Evolutionary conservation across 2,888 invertebrate species (phyloP).

Genomic region (Balanococcus diminutus): DNA sequence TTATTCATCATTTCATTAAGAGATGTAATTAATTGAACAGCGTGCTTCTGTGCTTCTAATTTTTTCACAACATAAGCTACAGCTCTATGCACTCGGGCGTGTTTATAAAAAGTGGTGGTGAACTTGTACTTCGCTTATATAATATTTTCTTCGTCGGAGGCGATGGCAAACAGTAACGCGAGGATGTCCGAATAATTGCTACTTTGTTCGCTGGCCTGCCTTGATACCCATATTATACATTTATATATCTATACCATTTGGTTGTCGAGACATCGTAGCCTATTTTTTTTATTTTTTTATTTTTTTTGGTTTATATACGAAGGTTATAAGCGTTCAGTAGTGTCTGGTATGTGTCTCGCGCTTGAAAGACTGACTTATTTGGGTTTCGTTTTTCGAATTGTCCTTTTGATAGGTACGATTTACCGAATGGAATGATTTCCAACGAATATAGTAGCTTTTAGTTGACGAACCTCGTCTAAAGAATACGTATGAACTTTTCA

Average conservation of each 20-base stretch:
- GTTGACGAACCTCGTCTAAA: not conserved
- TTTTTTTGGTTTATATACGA: not conserved
- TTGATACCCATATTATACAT: not conserved
- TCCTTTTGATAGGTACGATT: not conserved
- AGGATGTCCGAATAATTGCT: constrained; percentile 43
- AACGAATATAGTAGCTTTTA: not conserved
- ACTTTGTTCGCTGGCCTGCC: constrained; percentile 31
- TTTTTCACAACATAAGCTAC: not conserved
- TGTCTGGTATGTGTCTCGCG: not conserved
- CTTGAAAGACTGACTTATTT: not conserved
- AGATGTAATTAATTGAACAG: not conserved
- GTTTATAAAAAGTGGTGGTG: not conserved
- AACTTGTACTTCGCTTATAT: not conserved
- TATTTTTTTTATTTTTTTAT: constrained; percentile 24
- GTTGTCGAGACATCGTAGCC: constrained; percentile 28
- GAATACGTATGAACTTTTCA: not conserved
- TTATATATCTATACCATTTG: not conserved
- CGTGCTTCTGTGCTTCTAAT: not conserved
- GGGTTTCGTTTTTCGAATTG: not conserved
- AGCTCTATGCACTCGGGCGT: not conserved
- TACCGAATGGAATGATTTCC: not conserved
- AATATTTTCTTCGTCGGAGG: not conserved
- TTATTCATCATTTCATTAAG: not conserved
- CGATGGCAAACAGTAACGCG: not conserved
- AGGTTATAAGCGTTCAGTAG: not conserved